Base-by-base conservation (phyloP, 2,888 invertebrate species). In the Lacanobia wlatinum region DNA sequence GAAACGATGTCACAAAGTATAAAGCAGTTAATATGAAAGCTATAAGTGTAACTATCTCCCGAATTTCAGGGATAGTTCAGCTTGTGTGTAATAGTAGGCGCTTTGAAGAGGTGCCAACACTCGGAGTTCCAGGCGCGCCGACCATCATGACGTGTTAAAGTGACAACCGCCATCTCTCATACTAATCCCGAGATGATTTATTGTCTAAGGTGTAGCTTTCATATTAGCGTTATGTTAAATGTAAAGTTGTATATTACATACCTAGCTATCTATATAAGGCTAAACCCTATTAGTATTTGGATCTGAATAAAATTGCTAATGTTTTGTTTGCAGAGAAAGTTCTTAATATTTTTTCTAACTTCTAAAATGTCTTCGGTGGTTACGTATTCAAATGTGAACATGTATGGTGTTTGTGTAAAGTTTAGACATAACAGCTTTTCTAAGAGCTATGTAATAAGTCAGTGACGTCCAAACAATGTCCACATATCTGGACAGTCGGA, bases 31-130 rank as follows among this genome's bases (percentile, higher is more conserved):
- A 70, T 68, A 50, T 64, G 38, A 70, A 79, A 64, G 52, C 69
- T 83, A 67, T 67, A 73, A 73, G 50, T 62, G 73, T 70, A 84
- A 73, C 85, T 59, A 73, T 73, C 69, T 48, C 62, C 73, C 70
- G 46, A 73, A 84, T 82, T 76, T 78, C 82, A 78, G 82, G 76
- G 69, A 81, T 70, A 75, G 69, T 75, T 75, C 40, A 60, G 69
- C 53, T 69, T 66, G 59, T 62, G 38, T 63, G 65, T 75, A 75
- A 81, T 67, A 71, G 60, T 73, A 78, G 82, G 73, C 73, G 66
- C 87, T 91, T 91, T 90, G 91, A 90, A 75, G 80, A 70, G 62
- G 78, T 90, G 91, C 91, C 92, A 92, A 91, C 86, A 88, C 86
- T 87, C 87, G 68, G 14, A 70, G 80, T 73, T 84, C 75, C 77